phyloP scores from a whole-genome alignment of 2,797 vertebrate species.

The Manis pentadactyla region DNA sequence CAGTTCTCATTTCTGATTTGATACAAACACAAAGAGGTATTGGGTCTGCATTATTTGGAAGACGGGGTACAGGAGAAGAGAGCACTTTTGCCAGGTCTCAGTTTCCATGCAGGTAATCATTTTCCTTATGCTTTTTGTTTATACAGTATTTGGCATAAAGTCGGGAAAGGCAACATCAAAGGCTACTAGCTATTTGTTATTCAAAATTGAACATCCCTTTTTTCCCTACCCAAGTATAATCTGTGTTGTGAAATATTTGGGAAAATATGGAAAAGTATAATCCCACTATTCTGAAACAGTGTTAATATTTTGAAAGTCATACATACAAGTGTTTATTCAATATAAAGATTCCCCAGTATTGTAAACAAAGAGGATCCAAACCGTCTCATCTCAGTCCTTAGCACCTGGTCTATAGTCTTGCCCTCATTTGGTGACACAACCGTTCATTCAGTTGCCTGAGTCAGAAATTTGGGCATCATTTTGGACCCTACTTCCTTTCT shows the following conservation, averaged over 20 bases:
- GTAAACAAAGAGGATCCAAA: neutral
- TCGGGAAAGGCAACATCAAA: neutral
- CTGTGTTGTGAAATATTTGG: neutral
- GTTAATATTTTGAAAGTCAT: conserved; percentile 14
- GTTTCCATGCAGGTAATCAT: neutral
- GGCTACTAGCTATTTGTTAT: neutral
- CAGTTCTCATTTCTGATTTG: neutral
- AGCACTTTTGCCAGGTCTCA: neutral
- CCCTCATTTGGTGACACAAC: neutral
- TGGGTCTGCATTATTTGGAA: neutral
- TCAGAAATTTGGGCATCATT: neutral
- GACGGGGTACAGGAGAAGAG: neutral
- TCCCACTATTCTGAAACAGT: neutral
- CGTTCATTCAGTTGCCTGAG: neutral
- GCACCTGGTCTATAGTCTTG: neutral
- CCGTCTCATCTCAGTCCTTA: neutral
- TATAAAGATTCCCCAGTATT: neutral
- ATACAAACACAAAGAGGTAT: neutral
- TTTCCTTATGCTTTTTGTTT: neutral
- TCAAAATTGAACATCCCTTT: neutral
- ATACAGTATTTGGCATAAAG: neutral
- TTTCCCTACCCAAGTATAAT: neutral
- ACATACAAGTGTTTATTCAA: neutral
- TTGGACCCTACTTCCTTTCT: neutral
- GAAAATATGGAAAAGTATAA: neutral